Evolutionary conservation across 2,113 vertebrate genomes (phyloP).

Genomic region (Dipodomys spectabilis): DNA sequence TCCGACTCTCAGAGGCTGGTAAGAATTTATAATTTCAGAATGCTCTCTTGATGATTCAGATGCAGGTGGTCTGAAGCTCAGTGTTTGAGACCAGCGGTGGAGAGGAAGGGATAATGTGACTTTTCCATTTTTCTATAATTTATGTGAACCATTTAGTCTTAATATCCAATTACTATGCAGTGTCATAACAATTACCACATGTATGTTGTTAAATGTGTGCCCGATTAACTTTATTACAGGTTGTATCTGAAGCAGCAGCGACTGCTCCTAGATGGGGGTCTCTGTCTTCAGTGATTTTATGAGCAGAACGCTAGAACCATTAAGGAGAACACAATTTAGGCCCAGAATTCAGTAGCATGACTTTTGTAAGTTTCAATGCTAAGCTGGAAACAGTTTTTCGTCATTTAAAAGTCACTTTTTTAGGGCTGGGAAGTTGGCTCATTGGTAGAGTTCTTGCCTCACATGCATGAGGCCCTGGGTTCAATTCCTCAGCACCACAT

Average conservation of each 20-base stretch:
- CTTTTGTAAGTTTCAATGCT: not conserved
- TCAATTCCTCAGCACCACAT: too few relatives aligned
- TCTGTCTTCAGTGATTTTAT: slow-evolving; percentile 54
- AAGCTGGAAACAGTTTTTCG: slow-evolving; percentile 7
- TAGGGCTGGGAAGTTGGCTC: not conserved
- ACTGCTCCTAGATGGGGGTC: not conserved
- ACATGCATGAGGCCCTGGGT: too few relatives aligned
- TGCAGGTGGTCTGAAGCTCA: not conserved
- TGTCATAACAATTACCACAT: slow-evolving; percentile 54
- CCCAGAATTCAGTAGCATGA: not conserved
- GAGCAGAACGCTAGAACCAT: slow-evolving; percentile 35
- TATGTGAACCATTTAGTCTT: slow-evolving; percentile 71
- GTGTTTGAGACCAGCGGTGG: slow-evolving; percentile 23
- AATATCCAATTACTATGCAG: slow-evolving; percentile 74
- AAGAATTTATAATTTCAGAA: slow-evolving; percentile 36
- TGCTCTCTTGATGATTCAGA: not conserved
- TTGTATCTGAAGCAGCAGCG: slow-evolving; percentile 58
- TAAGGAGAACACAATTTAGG: not conserved
- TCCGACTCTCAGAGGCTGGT: not conserved
- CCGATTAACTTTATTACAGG: slow-evolving; percentile 71
- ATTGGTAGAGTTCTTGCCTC: too few relatives aligned
- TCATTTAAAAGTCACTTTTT: not conserved
- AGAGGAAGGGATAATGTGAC: slow-evolving; percentile 27
- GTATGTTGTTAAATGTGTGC: slow-evolving; percentile 69
- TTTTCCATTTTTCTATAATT: slow-evolving; percentile 71